Conservation (phyloP, 1,140 invertebrate species). For the Mycetomoellerius zeteki region DNA sequence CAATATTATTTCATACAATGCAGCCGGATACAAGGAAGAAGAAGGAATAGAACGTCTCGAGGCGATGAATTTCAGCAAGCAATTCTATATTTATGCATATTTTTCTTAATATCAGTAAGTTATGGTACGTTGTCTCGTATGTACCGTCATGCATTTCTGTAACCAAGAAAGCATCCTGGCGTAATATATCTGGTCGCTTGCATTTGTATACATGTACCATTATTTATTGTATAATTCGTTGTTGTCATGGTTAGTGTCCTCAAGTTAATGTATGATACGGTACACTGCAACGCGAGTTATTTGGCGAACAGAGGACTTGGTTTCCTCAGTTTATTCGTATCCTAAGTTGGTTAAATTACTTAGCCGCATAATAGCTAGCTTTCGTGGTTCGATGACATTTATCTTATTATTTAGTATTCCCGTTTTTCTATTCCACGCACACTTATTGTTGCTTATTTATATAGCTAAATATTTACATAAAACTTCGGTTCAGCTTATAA, state of each 20-base stretch:
- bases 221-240: constrained; percentile 58
- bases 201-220: neutral
- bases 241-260: constrained; percentile 41
- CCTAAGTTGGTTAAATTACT: constrained; percentile 58
- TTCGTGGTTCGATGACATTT: constrained; percentile 33
- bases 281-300: constrained; percentile 28
- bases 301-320: constrained; percentile 29
- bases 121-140: neutral
- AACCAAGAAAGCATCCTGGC: neutral
- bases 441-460: neutral
- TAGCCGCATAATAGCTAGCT: constrained; percentile 30
- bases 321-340: constrained; percentile 53
- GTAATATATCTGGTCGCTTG: constrained; percentile 14
- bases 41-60: neutral
- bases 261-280: constrained; percentile 30
- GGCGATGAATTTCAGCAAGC: neutral
- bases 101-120: constrained; percentile 33
- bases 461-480: neutral
- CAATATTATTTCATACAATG: neutral
- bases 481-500: neutral
- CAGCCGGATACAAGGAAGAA: neutral
- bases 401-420: constrained; percentile 46
- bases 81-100: neutral
- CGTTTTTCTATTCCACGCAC: neutral
- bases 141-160: neutral